These are phyloP conservation scores for Drosophila demipolita DNA, from an alignment of 2,888 invertebrate genomes.

Conservation along the genomic window DNA sequence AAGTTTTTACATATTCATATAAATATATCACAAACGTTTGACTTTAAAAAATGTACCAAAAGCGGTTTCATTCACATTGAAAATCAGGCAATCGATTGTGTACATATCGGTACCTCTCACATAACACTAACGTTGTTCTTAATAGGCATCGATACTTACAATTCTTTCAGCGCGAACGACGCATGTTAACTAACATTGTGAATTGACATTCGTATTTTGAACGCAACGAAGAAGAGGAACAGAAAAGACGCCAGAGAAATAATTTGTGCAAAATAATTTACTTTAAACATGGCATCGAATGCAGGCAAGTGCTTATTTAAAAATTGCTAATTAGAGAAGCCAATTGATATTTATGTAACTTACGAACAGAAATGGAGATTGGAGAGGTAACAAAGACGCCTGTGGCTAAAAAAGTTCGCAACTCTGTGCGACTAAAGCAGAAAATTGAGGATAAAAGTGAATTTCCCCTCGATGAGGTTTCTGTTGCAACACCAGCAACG, in stretches of 20 bases:
- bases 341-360: background rate
- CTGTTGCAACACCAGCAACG: background rate
- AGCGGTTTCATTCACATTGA: too few species aligned
- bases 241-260: slow-evolving; percentile 4
- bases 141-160: slow-evolving; percentile 25
- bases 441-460: background rate
- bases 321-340: background rate
- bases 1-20: background rate
- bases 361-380: slow-evolving; percentile 10
- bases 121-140: background rate
- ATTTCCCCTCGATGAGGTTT: background rate
- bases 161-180: slow-evolving; percentile 4
- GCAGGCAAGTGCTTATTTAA: slow-evolving; percentile 22
- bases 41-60: background rate
- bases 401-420: slow-evolving; percentile 38
- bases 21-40: background rate
- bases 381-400: slow-evolving; percentile 38
- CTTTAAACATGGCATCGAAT: slow-evolving; percentile 13
- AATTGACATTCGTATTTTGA: slow-evolving; percentile 31
- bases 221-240: slow-evolving; percentile 30
- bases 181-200: slow-evolving; percentile 43
- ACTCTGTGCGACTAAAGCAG: slow-evolving; percentile 2
- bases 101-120: background rate
- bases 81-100: background rate
- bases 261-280: background rate